Evolutionary conservation across 2,113 vertebrate species (phyloP).

Genomic region (Lampris incognitus): DNA sequence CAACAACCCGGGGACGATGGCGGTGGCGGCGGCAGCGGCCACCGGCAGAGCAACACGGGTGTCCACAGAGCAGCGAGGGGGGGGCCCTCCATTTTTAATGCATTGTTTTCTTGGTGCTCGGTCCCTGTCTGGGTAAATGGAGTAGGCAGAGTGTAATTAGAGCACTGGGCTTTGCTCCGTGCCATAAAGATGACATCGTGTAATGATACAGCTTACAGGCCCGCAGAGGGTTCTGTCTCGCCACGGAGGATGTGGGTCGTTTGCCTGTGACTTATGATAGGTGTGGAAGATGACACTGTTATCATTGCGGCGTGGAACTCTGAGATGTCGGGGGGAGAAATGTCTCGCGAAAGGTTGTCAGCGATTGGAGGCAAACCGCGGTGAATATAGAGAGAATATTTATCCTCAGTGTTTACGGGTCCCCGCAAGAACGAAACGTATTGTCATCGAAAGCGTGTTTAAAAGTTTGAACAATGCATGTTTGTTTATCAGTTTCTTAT

Average conservation of each 20-base stretch:
- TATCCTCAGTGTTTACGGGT: conserved; percentile 44
- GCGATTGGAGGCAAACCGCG: conserved; percentile 37
- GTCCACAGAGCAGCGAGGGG: conserved; percentile 43
- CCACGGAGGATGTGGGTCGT: conserved; percentile 70
- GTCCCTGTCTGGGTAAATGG: conserved; percentile 76
- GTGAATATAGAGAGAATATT: conserved; percentile 43
- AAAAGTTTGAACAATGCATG: not conserved
- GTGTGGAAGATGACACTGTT: conserved; percentile 74
- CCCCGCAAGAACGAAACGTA: conserved; percentile 1
- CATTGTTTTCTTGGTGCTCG: conserved; percentile 75
- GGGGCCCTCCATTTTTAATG: conserved; percentile 72
- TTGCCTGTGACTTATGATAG: conserved; percentile 78
- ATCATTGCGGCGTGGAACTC: conserved; percentile 62
- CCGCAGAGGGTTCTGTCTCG: conserved; percentile 73
- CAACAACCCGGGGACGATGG: conserved; percentile 48
- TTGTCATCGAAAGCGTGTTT: not conserved
- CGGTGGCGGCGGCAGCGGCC: conserved; percentile 24
- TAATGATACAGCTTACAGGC: conserved; percentile 81
- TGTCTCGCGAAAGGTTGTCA: conserved; percentile 58
- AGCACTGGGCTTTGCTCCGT: conserved; percentile 70
- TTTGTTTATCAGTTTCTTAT: not conserved
- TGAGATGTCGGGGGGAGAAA: conserved; percentile 49
- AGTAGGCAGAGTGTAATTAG: conserved; percentile 80
- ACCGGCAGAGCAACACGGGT: conserved; percentile 60
- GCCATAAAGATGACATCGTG: conserved; percentile 80